Evolutionary conservation across 2,888 invertebrate genomes (phyloP).

Genomic region (Mycalesis mineus): DNA sequence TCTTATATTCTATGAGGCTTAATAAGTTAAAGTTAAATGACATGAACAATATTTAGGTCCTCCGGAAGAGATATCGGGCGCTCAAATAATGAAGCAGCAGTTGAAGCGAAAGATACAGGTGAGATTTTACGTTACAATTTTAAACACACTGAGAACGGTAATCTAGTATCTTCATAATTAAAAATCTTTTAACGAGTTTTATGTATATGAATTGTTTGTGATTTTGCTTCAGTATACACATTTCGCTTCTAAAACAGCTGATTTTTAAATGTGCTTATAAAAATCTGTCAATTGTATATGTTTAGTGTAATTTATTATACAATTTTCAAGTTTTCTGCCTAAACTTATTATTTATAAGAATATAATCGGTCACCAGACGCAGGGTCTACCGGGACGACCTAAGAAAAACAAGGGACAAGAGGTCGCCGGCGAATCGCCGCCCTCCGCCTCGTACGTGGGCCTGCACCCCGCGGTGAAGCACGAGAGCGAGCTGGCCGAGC

Average conservation of each 20-base stretch:
- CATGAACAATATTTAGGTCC: slow-evolving; percentile 35
- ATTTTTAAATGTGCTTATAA: too few relatives aligned
- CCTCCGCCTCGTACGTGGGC: slow-evolving; percentile 57
- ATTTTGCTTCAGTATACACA: too few relatives aligned
- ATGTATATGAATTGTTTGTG: too few relatives aligned
- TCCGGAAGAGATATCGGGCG: slow-evolving; percentile 56
- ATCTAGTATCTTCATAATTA: too few relatives aligned
- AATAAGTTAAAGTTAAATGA: background rate
- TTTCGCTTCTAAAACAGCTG: too few relatives aligned
- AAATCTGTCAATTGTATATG: too few relatives aligned
- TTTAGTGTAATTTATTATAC: too few relatives aligned
- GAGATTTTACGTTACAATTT: background rate
- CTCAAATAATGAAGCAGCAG: slow-evolving; percentile 67
- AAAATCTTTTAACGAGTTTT: too few relatives aligned
- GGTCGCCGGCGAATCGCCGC: slow-evolving; percentile 52
- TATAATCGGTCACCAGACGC: slow-evolving; percentile 41
- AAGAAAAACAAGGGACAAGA: slow-evolving; percentile 67
- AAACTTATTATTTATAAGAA: too few relatives aligned
- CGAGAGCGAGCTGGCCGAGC: slow-evolving; percentile 50
- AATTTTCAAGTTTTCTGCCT: too few relatives aligned
- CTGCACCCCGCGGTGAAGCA: slow-evolving; percentile 54
- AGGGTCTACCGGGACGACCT: slow-evolving; percentile 65
- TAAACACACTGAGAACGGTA: too few relatives aligned
- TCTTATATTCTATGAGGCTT: too few relatives aligned
- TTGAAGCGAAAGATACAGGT: slow-evolving; percentile 73